phyloP scores from a whole-genome alignment of 1,140 invertebrate species.

The Drosophila insularis region DNA sequence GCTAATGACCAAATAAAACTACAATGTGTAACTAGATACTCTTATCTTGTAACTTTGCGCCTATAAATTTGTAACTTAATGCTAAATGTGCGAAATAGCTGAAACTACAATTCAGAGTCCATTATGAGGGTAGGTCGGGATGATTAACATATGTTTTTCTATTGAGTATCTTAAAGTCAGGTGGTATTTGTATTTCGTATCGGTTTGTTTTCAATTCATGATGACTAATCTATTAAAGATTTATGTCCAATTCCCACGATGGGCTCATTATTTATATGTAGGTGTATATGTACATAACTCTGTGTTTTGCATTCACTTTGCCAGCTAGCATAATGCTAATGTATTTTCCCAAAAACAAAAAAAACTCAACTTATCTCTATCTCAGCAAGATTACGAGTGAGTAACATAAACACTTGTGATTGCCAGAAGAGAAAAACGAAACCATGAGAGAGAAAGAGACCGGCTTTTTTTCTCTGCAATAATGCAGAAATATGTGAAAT shows the following conservation, averaged over 20 bases:
- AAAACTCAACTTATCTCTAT: neutral
- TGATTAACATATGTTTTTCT: neutral
- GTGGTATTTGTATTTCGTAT: neutral
- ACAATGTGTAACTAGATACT: neutral
- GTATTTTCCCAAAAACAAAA: neutral
- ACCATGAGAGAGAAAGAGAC: neutral
- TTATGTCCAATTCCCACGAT: neutral
- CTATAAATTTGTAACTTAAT: neutral
- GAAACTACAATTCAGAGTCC: neutral
- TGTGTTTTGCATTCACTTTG: neutral
- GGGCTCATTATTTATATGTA: neutral
- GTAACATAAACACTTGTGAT: neutral
- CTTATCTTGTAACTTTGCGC: neutral
- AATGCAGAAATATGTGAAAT: neutral
- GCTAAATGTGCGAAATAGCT: neutral
- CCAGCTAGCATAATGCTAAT: neutral
- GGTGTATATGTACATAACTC: no score
- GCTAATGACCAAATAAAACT: neutral
- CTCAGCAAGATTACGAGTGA: constrained; percentile 1
- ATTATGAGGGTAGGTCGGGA: neutral
- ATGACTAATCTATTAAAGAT: neutral
- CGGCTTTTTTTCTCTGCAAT: neutral
- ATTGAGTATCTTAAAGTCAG: neutral
- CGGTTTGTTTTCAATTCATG: neutral
- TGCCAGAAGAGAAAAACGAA: neutral